Evolutionary conservation across 30 jellyfish, hydroid and myxozoan genomes (phyloP).

Genomic region (Pelagia noctiluca): DNA sequence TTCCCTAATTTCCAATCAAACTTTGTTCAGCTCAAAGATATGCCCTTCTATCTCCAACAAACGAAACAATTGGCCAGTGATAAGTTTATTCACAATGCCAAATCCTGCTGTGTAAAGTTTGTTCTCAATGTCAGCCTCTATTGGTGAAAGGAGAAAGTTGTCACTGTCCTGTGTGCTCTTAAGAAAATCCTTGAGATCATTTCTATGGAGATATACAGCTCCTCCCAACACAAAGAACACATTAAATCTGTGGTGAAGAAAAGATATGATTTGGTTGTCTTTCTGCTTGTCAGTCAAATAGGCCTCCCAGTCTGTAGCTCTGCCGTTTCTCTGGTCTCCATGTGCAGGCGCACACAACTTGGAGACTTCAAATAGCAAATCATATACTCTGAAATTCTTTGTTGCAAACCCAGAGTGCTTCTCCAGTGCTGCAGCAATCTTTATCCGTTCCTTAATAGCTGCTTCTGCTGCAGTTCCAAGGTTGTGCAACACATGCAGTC

Average conservation of each 20-base stretch:
- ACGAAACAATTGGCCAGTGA: slow-evolving; percentile 43
- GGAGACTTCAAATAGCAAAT: not conserved
- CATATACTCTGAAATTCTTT: not conserved
- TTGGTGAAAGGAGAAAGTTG: slow-evolving; percentile 18
- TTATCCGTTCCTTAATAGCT: slow-evolving; percentile 38
- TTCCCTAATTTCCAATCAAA: no score
- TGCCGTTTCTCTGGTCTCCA: slow-evolving; percentile 54
- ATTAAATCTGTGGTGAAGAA: slow-evolving; percentile 37
- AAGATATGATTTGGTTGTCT: slow-evolving; percentile 10
- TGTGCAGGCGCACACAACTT: slow-evolving; percentile 2
- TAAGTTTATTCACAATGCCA: slow-evolving; percentile 44
- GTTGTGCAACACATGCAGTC: slow-evolving; percentile 37
- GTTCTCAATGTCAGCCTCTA: slow-evolving; percentile 2
- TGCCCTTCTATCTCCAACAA: slow-evolving; percentile 25
- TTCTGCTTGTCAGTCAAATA: not conserved
- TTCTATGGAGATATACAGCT: slow-evolving; percentile 23
- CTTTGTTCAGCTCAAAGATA: slow-evolving; percentile 13
- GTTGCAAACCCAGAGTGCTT: slow-evolving; percentile 32
- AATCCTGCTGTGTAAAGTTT: slow-evolving; percentile 1
- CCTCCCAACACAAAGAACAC: slow-evolving; percentile 45
- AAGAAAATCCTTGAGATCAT: slow-evolving; percentile 26
- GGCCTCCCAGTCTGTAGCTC: slow-evolving; percentile 44
- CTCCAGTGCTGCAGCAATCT: slow-evolving; percentile 26
- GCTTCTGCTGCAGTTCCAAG: slow-evolving; percentile 32
- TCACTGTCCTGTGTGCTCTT: not conserved